These are phyloP conservation scores for Cynopterus sphinx DNA, from an alignment of 2,797 vertebrate genomes.

Conservation along the genomic window DNA sequence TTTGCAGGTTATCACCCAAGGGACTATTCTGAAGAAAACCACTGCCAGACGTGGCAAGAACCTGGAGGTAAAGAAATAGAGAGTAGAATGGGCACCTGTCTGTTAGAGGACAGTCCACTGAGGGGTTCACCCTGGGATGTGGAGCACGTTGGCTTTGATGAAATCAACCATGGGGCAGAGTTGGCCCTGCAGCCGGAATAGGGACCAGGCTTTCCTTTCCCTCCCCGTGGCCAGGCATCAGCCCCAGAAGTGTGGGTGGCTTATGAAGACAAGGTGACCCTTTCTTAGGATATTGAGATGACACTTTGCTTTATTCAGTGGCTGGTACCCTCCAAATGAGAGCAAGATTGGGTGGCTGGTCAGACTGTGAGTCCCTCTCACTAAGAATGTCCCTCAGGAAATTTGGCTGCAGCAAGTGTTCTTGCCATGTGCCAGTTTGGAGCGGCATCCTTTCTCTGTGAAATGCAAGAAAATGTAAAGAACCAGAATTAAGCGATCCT, in stretches of 20 bases:
- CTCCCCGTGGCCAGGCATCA: not conserved
- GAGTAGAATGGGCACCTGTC: not conserved
- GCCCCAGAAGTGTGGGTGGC: not conserved
- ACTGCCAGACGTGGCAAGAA: not conserved
- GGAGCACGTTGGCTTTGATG: not conserved
- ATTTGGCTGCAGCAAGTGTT: not conserved
- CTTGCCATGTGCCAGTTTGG: not conserved
- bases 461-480: not conserved
- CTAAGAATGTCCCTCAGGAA: not conserved
- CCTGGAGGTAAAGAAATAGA: accelerated
- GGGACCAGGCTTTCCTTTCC: not conserved
- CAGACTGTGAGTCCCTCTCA: not conserved
- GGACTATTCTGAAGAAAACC: not conserved
- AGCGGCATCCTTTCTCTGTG: not conserved
- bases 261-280: too few relatives aligned
- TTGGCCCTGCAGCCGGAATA: not conserved
- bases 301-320: not conserved
- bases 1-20: not conserved
- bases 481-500: not conserved
- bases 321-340: not conserved
- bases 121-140: not conserved
- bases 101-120: not conserved
- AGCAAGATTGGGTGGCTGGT: not conserved
- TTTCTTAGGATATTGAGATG: not conserved
- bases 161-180: not conserved